Base-by-base conservation (phyloP, 2,113 vertebrate species). In the Oryzias celebensis region DNA sequence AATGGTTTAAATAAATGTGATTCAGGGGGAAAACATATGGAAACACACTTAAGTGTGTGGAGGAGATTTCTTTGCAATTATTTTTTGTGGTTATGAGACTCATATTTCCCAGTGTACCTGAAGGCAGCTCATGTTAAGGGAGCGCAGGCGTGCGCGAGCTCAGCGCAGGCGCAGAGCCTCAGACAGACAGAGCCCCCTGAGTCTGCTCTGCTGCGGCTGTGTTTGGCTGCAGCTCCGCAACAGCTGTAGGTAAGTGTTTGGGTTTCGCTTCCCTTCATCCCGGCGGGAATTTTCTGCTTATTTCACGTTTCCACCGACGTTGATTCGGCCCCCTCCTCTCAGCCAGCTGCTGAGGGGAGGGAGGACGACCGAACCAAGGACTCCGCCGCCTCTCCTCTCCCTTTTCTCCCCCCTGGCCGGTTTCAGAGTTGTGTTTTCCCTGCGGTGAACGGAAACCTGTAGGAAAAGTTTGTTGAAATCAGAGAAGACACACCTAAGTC, bases 231-330 rank as follows among this genome's bases (percentile, higher is more conserved):
- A 64, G 58, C 59, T 50, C 46, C 46, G 28, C 7, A 20, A 3
- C 10, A 49, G 45, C 56, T 41, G 36, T 16, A 26, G 83, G 88
- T 88, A 73, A 86, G 88, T 81, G 14, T 58, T 56, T 55, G 3
- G 51, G 12, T 67, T 56, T 54, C 4, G 4, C 20, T 50, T 56
- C 28, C 48, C 41, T 42, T 14, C 0, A 3, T 16, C 28, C 15
- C 1, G 31, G 8, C 31, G 8, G 31, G 31, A 2, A 36, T 36
- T 10, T 45, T 2, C 42, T 59, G 31, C 44, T 44, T 41, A 47
- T 8, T 69, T 69, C 1, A 18, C 10, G 16, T 63, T 46, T 77
- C 54, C 45, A 1, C 22, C 41, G 52, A 77, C 75, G 65, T 82
- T 73, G 16, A 49, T 43, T 58, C 28, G 66, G 74, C 66, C 61